Evolutionary conservation across 2,888 invertebrate species (phyloP).

Genomic region (Doris montereyensis): DNA sequence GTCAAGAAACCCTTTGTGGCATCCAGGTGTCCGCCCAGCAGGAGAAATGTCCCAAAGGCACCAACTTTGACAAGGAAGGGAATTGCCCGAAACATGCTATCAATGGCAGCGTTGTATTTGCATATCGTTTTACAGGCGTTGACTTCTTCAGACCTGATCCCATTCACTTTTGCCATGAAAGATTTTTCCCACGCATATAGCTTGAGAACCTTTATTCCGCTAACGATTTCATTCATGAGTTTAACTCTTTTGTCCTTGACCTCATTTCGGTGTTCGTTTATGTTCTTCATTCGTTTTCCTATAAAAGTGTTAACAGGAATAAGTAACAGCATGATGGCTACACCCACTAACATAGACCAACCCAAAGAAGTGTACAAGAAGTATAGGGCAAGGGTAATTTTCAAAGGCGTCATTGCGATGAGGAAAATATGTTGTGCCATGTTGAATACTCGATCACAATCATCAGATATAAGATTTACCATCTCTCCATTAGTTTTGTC

Average conservation of each 20-base stretch:
- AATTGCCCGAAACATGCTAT: slow-evolving; percentile 25
- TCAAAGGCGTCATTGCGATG: slow-evolving; percentile 61
- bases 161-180: slow-evolving; percentile 34
- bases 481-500: slow-evolving; percentile 69
- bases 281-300: slow-evolving; percentile 74
- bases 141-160: slow-evolving; percentile 35
- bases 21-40: slow-evolving; percentile 23
- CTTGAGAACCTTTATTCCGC: slow-evolving; percentile 69
- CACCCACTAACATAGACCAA: slow-evolving; percentile 28
- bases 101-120: not conserved
- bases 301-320: slow-evolving; percentile 87
- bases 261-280: slow-evolving; percentile 48
- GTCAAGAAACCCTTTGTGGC: slow-evolving; percentile 24
- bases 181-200: slow-evolving; percentile 38
- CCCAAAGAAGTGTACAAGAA: slow-evolving; percentile 74
- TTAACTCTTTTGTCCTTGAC: slow-evolving; percentile 68
- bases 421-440: slow-evolving; percentile 59
- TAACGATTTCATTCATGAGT: slow-evolving; percentile 69
- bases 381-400: slow-evolving; percentile 61
- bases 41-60: not conserved
- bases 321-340: slow-evolving; percentile 78
- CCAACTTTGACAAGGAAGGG: slow-evolving; percentile 22
- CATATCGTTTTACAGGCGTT: slow-evolving; percentile 2
- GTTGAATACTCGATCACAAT: slow-evolving; percentile 70
- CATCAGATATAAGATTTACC: slow-evolving; percentile 72